These are phyloP conservation scores for Pipistrellus pygmaeus DNA, from an alignment of 2,797 vertebrate species.

Conservation along the genomic window DNA sequence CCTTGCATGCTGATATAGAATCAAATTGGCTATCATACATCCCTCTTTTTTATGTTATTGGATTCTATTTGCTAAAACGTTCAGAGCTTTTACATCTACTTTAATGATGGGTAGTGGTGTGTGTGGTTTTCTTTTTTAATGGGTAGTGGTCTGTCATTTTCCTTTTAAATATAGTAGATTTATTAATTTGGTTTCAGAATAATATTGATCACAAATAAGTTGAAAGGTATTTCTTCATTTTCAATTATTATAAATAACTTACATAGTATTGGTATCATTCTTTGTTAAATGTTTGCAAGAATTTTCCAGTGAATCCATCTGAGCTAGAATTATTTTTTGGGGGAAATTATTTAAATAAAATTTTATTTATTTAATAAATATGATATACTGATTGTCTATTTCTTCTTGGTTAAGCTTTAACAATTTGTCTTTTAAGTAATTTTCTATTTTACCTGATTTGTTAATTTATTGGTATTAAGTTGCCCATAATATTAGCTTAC, in stretches of 20 bases:
- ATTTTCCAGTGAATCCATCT: background rate
- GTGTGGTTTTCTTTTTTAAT: background rate
- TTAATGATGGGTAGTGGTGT: background rate
- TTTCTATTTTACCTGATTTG: background rate
- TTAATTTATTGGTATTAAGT: background rate
- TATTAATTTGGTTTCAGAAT: background rate
- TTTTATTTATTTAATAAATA: background rate
- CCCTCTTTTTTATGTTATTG: background rate
- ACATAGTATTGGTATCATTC: background rate
- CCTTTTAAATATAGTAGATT: background rate
- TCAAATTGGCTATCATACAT: background rate
- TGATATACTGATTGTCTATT: background rate
- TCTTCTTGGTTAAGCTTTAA: background rate
- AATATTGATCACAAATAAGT: background rate
- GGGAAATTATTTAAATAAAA: background rate
- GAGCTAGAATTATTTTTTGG: background rate
- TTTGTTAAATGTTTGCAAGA: background rate
- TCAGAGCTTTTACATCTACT: background rate
- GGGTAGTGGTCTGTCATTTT: background rate
- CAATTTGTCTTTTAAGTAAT: background rate
- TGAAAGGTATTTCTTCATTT: background rate
- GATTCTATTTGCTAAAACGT: background rate
- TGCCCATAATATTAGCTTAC: background rate
- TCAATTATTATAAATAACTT: background rate
- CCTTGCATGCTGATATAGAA: background rate